Evolutionary conservation across 2,113 vertebrate genomes (phyloP).

Genomic region (Spea bombifrons): DNA sequence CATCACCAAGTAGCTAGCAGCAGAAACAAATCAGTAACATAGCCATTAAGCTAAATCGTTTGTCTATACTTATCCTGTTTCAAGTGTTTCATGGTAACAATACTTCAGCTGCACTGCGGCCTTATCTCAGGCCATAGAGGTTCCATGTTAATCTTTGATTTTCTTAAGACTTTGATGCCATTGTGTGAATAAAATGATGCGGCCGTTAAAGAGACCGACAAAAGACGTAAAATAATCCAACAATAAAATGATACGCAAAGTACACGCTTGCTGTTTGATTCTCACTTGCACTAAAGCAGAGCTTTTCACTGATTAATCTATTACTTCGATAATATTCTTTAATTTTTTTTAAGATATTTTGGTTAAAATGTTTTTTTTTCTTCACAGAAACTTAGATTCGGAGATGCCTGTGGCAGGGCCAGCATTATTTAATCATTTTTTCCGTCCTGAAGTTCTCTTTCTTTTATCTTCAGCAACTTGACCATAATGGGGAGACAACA

Average conservation of each 20-base stretch:
- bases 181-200: not conserved
- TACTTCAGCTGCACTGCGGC: not conserved
- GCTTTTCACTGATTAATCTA: too few species aligned
- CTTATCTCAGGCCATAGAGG: conserved; percentile 3
- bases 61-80: conserved; percentile 27
- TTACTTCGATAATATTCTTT: too few species aligned
- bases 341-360: too few species aligned
- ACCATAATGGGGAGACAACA: too few species aligned
- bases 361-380: too few species aligned
- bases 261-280: too few species aligned
- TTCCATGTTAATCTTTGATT: not conserved
- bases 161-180: not conserved
- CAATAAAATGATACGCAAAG: not conserved
- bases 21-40: conserved; percentile 16
- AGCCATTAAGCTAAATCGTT: conserved; percentile 19
- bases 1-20: conserved; percentile 26
- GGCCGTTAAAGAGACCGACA: not conserved
- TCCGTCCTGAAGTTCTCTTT: too few species aligned
- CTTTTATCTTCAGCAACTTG: too few species aligned
- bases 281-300: too few species aligned
- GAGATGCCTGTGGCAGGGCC: too few species aligned
- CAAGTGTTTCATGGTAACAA: conserved; percentile 28
- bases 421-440: too few species aligned
- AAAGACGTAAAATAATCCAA: not conserved
- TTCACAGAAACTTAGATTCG: too few species aligned